These are phyloP conservation scores for Chloromyia formosa DNA, from an alignment of 2,888 invertebrate species.

Conservation along the genomic window DNA sequence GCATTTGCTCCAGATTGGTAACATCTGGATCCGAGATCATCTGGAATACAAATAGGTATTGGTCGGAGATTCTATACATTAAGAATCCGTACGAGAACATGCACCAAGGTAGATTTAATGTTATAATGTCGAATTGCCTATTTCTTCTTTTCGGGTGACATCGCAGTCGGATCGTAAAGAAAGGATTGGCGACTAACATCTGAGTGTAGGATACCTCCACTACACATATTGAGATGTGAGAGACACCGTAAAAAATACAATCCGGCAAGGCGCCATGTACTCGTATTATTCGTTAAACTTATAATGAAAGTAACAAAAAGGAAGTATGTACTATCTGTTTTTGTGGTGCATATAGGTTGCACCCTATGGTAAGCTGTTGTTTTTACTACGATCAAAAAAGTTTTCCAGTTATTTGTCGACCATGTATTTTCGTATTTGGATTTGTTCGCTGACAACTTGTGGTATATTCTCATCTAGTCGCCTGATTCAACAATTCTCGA, in stretches of 20 bases:
- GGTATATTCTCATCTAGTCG: neutral
- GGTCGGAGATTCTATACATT: constrained; percentile 26
- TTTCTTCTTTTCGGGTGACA: constrained; percentile 33
- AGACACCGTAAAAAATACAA: constrained; percentile 13
- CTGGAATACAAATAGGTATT: constrained; percentile 30
- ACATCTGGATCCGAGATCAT: neutral
- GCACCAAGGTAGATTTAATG: constrained; percentile 26
- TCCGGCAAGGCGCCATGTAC: constrained; percentile 37
- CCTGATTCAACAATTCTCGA: constrained; percentile 3
- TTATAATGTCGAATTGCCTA: constrained; percentile 41
- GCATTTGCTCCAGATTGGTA: neutral
- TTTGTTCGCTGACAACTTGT: constrained; percentile 21
- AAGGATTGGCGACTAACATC: constrained; percentile 22
- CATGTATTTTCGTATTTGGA: constrained; percentile 37
- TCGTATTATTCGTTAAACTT: constrained; percentile 1
- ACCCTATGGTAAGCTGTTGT: constrained; percentile 38
- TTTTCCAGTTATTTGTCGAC: constrained; percentile 42
- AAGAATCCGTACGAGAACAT: constrained; percentile 35
- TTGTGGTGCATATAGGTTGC: constrained; percentile 5
- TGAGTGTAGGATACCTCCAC: constrained; percentile 21
- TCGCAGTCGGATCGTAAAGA: constrained; percentile 19
- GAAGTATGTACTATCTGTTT: neutral
- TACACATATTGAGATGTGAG: constrained; percentile 35
- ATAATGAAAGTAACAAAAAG: neutral
- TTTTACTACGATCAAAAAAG: constrained; percentile 40